These are phyloP conservation scores for Parascotia fuliginaria DNA, from an alignment of 2,888 invertebrate genomes.

Conservation along the genomic window DNA sequence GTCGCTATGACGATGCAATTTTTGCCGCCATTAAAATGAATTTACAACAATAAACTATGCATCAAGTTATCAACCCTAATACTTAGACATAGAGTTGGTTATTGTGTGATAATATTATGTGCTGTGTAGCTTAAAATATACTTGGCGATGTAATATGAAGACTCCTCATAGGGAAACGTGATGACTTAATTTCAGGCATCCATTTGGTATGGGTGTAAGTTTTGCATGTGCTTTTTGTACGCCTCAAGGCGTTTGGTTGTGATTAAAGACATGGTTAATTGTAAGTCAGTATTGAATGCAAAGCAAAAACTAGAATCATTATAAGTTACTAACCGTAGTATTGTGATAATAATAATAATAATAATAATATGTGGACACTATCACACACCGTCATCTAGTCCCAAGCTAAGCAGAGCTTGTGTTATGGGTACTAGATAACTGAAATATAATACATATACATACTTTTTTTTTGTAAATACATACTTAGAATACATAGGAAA, in stretches of 20 bases:
- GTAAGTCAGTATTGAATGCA: background rate
- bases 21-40: constrained; percentile 64
- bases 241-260: constrained; percentile 29
- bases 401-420: no score
- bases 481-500: no score
- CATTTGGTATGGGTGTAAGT: constrained; percentile 70
- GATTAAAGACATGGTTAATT: constrained; percentile 19
- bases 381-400: no score
- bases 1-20: constrained; percentile 77
- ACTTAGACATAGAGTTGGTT: constrained; percentile 15
- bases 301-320: constrained; percentile 29
- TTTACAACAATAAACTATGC: constrained; percentile 12
- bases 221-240: constrained; percentile 50
- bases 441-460: no score
- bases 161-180: constrained; percentile 70
- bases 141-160: constrained; percentile 60
- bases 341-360: no score
- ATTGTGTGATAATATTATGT: constrained; percentile 23
- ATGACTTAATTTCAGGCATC: constrained; percentile 76
- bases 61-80: constrained; percentile 19
- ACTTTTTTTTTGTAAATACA: no score
- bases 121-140: constrained; percentile 50
- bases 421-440: no score
- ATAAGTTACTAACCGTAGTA: constrained; percentile 25
- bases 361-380: no score